A percentile compares a stretch with the other conserved stretches of the same genome.
phyloP scores from a whole-genome alignment of 2,888 invertebrate genomes.

The Mythimna loreyi region DNA sequence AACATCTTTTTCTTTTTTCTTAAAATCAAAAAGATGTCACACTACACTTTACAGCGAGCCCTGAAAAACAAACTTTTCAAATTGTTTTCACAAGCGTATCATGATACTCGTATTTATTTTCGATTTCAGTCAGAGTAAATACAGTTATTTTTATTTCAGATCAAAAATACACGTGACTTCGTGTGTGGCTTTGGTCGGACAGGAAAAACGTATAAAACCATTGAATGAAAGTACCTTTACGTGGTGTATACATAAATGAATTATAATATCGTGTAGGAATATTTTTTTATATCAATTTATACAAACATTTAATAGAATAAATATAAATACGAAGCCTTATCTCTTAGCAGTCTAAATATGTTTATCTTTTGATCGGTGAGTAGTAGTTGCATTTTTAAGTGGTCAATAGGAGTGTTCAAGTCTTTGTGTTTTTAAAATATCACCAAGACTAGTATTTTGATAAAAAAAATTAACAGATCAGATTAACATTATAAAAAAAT shows the following conservation, averaged over 20 bases:
- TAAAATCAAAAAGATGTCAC: slow-evolving; percentile 39
- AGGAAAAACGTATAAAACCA: slow-evolving; percentile 61
- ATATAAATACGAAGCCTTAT: not conserved
- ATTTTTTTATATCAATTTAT: not conserved
- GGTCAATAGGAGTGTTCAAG: too few relatives aligned
- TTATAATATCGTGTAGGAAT: not conserved
- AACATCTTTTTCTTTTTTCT: not conserved
- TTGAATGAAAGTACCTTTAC: slow-evolving; percentile 25
- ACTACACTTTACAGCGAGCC: slow-evolving; percentile 36
- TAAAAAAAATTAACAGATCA: too few relatives aligned
- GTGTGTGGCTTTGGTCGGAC: slow-evolving; percentile 67
- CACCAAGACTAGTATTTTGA: too few relatives aligned
- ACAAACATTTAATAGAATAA: not conserved
- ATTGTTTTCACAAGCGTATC: slow-evolving; percentile 61
- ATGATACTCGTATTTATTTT: slow-evolving; percentile 65
- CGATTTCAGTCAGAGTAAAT: slow-evolving; percentile 65
- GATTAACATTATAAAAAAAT: too few relatives aligned
- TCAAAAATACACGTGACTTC: slow-evolving; percentile 69
- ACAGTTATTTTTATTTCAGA: slow-evolving; percentile 66
- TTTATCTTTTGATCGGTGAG: too few relatives aligned
- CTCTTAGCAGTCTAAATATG: too few relatives aligned
- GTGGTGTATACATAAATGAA: slow-evolving; percentile 26
- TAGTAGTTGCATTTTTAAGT: too few relatives aligned
- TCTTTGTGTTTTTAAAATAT: too few relatives aligned
- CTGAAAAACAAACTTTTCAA: slow-evolving; percentile 55